Conservation (phyloP, 2,113 vertebrate species). For the Alosa alosa region DNA sequence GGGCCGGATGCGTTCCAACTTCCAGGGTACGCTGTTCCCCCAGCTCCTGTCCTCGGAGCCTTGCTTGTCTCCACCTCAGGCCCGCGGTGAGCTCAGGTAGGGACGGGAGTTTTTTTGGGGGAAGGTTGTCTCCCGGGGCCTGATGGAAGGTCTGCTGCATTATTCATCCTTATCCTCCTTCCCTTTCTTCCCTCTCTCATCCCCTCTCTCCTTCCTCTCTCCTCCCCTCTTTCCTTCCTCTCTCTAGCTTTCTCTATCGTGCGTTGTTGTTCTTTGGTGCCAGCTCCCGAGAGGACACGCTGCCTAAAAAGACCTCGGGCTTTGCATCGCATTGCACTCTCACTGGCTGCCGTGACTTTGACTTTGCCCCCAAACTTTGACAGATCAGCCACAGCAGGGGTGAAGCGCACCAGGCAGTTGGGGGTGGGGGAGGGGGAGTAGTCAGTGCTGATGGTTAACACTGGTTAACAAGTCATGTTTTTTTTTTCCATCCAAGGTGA, state of each 20-base stretch:
- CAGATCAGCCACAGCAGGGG: background rate
- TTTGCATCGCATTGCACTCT: background rate
- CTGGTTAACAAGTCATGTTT: background rate
- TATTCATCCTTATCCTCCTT: conserved; percentile 1
- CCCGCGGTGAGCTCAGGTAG: background rate
- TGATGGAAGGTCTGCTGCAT: background rate
- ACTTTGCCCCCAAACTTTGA: conserved; percentile 3
- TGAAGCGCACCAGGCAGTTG: background rate
- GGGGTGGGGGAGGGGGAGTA: background rate
- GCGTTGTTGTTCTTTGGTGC: background rate
- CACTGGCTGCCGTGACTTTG: background rate
- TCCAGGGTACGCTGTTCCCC: background rate
- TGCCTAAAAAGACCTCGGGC: background rate
- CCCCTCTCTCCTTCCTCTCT: background rate
- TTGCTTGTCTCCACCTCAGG: background rate
- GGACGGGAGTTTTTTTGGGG: background rate
- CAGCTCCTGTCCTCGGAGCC: background rate
- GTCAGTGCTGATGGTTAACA: background rate
- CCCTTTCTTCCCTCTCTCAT: background rate
- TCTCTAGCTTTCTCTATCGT: background rate
- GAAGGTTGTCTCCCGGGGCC: background rate
- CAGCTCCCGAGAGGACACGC: background rate
- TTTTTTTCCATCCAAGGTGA: background rate
- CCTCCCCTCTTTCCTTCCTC: background rate
- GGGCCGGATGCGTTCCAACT: background rate